Evolutionary conservation across 2,113 vertebrate species (phyloP).

Genomic region (Erpornis zantholeuca): DNA sequence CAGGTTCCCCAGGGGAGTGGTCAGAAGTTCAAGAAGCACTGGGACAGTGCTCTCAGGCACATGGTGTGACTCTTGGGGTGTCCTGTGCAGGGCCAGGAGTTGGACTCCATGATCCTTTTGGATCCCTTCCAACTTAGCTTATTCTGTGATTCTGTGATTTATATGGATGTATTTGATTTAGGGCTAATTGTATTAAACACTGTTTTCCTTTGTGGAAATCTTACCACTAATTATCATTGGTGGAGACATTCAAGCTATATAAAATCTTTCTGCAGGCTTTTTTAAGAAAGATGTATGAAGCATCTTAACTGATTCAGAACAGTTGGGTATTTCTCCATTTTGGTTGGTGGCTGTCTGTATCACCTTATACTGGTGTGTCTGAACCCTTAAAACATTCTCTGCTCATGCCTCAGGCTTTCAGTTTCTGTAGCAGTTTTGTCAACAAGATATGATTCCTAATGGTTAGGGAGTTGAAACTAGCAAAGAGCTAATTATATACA

Average conservation of each 20-base stretch:
- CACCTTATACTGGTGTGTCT: neutral
- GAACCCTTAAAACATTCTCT: neutral
- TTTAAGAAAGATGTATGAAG: neutral
- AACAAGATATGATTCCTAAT: neutral
- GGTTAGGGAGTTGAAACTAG: neutral
- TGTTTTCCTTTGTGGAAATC: neutral
- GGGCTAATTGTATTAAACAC: neutral
- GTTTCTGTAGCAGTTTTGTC: neutral
- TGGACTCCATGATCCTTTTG: neutral
- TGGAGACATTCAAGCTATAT: neutral
- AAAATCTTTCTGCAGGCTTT: neutral
- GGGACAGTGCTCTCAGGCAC: neutral
- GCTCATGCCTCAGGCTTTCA: rapidly evolving
- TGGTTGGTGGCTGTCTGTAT: neutral
- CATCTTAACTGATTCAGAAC: neutral
- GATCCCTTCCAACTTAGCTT: neutral
- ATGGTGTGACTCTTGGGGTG: neutral
- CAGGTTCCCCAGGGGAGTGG: neutral
- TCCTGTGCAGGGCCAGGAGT: neutral
- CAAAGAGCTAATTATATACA: neutral
- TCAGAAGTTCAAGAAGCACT: neutral
- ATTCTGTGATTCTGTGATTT: neutral
- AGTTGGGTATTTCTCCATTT: neutral
- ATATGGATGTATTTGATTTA: neutral
- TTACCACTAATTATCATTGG: neutral